A percentile compares a stretch with the other conserved stretches of the same genome.
Evolutionary conservation across 2,888 invertebrate genomes (phyloP).

Genomic region (Panopea generosa): DNA sequence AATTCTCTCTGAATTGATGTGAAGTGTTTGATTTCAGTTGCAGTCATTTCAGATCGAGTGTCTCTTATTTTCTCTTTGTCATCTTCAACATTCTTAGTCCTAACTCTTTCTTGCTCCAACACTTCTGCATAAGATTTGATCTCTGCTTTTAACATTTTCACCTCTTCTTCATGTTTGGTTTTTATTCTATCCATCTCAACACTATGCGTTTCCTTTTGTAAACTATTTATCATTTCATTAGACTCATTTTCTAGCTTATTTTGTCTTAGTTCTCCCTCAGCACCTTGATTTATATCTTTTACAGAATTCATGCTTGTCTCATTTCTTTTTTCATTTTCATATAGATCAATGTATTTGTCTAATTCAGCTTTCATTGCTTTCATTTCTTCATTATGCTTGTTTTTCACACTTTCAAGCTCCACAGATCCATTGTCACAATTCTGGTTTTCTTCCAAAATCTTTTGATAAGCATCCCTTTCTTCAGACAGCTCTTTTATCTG

Average conservation of each 20-base stretch:
- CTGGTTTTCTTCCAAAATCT: constrained; percentile 16
- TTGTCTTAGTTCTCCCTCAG: no score
- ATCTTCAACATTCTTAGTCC: not conserved
- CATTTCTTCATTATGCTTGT: not conserved
- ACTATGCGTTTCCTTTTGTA: constrained; percentile 5
- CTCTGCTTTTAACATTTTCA: not conserved
- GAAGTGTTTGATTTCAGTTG: no score
- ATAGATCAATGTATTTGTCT: constrained; percentile 1
- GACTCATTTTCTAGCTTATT: no score
- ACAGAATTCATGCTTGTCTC: not conserved
- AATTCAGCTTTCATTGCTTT: constrained; percentile 2
- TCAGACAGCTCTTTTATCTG: constrained; percentile 18
- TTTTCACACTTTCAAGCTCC: no score
- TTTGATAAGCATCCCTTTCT: constrained; percentile 26
- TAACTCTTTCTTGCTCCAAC: constrained; percentile 16
- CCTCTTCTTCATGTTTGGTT: not conserved
- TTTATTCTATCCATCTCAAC: constrained; percentile 12
- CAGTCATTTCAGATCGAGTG: no score
- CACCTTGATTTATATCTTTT: no score
- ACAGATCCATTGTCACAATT: no score
- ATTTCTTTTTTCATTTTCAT: not conserved
- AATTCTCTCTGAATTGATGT: constrained; percentile 18
- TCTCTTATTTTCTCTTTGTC: constrained; percentile 9
- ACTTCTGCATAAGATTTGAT: not conserved
- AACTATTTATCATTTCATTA: not conserved